These are phyloP conservation scores for Formicarius rufipectus DNA, from an alignment of 2,113 vertebrate genomes.

Conservation along the genomic window DNA sequence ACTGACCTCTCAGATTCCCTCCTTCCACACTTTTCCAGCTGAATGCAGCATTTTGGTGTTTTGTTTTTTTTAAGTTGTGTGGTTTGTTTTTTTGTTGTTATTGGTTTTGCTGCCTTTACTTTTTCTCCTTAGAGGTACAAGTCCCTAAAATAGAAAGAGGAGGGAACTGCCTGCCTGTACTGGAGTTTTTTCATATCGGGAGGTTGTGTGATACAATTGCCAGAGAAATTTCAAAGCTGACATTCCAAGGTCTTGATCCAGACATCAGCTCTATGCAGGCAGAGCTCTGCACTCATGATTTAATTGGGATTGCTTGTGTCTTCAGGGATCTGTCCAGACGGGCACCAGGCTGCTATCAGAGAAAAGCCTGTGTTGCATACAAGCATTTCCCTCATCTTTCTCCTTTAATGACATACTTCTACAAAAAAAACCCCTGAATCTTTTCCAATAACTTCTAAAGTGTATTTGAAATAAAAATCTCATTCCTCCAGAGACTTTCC, in stretches of 20 bases:
- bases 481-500: neutral
- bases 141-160: neutral
- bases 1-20: neutral
- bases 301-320: constrained; percentile 31
- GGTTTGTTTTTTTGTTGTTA: neutral
- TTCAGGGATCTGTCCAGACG: constrained; percentile 50
- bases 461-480: constrained; percentile 17
- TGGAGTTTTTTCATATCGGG: neutral
- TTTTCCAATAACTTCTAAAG: neutral
- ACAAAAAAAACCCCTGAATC: neutral
- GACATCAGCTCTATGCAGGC: neutral
- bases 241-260: constrained; percentile 22
- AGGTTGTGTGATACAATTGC: neutral
- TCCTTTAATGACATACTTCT: constrained; percentile 10
- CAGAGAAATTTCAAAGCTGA: neutral
- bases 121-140: neutral
- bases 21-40: neutral
- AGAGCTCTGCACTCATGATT: neutral
- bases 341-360: constrained; percentile 29
- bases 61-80: neutral
- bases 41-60: neutral
- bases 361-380: neutral
- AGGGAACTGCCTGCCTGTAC: neutral
- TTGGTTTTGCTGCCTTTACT: neutral
- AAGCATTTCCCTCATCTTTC: constrained; percentile 38